Conservation (phyloP, 2,113 vertebrate species). For the Anarrhichthys ocellatus region DNA sequence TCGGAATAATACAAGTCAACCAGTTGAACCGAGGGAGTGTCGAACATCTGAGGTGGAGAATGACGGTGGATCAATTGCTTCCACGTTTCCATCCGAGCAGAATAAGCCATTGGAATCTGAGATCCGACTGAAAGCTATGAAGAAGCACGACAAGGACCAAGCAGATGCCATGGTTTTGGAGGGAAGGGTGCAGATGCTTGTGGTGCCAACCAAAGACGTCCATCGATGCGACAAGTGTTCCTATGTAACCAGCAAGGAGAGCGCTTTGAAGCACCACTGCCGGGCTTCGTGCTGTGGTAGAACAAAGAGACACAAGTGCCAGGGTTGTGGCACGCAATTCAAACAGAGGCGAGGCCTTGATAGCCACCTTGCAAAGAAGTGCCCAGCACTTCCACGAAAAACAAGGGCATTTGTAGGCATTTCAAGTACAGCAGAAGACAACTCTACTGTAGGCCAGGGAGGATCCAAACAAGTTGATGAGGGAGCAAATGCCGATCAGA, state of each 20-base stretch:
- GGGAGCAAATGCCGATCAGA: neutral
- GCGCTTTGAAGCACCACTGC: constrained; percentile 84
- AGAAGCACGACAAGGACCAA: constrained; percentile 92
- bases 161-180: constrained; percentile 90
- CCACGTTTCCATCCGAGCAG: constrained; percentile 26
- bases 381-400: constrained; percentile 80
- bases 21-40: constrained; percentile 1
- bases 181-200: constrained; percentile 93
- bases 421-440: neutral
- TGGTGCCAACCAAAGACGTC: constrained; percentile 84
- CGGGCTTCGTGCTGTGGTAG: constrained; percentile 83
- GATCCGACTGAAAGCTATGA: constrained; percentile 83
- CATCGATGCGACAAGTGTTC: constrained; percentile 88
- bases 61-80: neutral
- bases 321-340: constrained; percentile 87
- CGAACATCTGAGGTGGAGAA: constrained; percentile 5
- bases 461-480: constrained; percentile 3
- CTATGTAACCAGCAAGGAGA: constrained; percentile 87
- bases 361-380: constrained; percentile 89
- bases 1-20: neutral
- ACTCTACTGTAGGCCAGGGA: neutral
- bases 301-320: constrained; percentile 81
- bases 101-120: constrained; percentile 66
- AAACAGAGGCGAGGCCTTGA: constrained; percentile 91
- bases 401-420: constrained; percentile 65